phyloP scores from a whole-genome alignment of 2,888 invertebrate species.

The Anarsia innoxiella region DNA sequence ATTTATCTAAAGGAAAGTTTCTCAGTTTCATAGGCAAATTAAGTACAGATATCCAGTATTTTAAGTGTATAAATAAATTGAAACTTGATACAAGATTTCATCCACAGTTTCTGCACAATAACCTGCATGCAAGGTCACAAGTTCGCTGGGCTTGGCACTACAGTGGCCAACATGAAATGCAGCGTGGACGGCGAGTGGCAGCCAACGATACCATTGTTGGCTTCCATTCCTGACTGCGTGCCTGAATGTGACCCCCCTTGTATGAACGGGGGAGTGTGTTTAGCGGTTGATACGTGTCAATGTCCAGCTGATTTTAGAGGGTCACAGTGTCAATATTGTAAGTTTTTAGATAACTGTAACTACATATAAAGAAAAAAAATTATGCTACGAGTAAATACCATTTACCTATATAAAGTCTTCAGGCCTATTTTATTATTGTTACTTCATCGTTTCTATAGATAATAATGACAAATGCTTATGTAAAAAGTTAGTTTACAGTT shows the following conservation, averaged over 20 bases:
- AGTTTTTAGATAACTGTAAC: too few relatives aligned
- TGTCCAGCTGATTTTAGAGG: conserved; percentile 83
- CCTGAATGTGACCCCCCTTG: conserved; percentile 82
- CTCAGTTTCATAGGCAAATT: too few relatives aligned
- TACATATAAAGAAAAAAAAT: too few relatives aligned
- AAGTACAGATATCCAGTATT: too few relatives aligned
- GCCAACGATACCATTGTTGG: conserved; percentile 50
- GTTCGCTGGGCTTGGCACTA: conserved; percentile 80
- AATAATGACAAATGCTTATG: too few relatives aligned
- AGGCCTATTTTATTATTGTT: too few relatives aligned
- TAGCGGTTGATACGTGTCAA: conserved; percentile 84
- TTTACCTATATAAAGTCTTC: too few relatives aligned
- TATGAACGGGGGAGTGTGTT: conserved; percentile 86
- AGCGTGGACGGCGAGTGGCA: conserved; percentile 82
- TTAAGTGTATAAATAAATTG: too few relatives aligned
- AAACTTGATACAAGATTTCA: neutral
- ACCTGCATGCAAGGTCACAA: conserved; percentile 79
- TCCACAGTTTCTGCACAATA: conserved; percentile 78
- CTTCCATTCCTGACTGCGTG: conserved; percentile 80
- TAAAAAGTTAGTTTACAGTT: too few relatives aligned
- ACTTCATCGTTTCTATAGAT: too few relatives aligned
- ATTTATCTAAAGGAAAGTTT: too few relatives aligned
- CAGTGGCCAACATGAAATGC: conserved; percentile 80
- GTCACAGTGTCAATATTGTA: conserved; percentile 81
- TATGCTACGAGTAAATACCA: too few relatives aligned